phyloP scores from a whole-genome alignment of 1,140 invertebrate species.

The Trichonephila inaurata region DNA sequence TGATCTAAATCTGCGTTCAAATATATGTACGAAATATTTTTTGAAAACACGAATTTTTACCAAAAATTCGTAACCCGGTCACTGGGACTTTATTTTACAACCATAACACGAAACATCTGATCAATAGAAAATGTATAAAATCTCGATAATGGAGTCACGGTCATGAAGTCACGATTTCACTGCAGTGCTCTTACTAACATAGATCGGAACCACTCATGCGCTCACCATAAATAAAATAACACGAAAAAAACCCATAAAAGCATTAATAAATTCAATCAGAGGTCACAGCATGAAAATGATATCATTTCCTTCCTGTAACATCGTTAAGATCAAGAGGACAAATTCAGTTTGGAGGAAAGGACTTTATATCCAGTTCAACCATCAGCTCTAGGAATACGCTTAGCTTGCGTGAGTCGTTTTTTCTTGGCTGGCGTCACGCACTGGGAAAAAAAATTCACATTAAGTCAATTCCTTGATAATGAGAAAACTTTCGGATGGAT shows the following conservation, averaged over 20 bases:
- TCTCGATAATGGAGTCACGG: background rate
- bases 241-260: background rate
- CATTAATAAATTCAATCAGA: background rate
- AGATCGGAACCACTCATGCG: background rate
- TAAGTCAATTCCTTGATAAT: background rate
- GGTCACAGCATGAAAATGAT: background rate
- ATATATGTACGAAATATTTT: background rate
- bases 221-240: background rate
- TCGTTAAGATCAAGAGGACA: background rate
- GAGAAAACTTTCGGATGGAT: background rate
- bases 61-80: background rate
- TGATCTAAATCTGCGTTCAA: no score
- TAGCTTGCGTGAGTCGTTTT: background rate
- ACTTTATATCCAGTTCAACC: background rate
- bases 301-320: background rate
- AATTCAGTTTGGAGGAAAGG: background rate
- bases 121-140: background rate
- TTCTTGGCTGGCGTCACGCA: background rate
- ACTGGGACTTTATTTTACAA: background rate
- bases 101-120: background rate
- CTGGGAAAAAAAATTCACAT: background rate
- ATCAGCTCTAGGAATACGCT: background rate
- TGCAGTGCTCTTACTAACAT: background rate
- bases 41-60: background rate
- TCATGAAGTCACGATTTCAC: constrained; percentile 1